Base-by-base conservation (phyloP, 2,113 vertebrate genomes). In the Ailurus styani region DNA sequence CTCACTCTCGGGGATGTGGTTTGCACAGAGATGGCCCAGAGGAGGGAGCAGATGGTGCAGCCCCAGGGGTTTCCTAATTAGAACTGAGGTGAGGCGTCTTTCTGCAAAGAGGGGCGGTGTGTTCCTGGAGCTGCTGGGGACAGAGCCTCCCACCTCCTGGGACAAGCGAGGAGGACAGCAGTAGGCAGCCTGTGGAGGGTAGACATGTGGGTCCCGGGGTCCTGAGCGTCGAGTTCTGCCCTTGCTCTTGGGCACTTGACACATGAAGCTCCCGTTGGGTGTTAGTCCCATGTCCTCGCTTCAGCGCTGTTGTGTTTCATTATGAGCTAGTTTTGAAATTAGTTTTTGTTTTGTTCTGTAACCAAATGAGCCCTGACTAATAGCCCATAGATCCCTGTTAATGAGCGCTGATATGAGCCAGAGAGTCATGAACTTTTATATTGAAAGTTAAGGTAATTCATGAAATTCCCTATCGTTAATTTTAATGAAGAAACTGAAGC, bases 311-410 rank as follows among this genome's bases (percentile, higher is more conserved):
- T 29, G n/a, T 21, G 47, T 40, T 18, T 25, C 78, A 42, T 70
- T n/a, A 47, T 23, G 25, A 42, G 4, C 27, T 91, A 17, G 60
- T 86, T 78, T 42, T 12, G 2, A 57, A 95, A 52, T 64, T 11
- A 88, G 55, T 18, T 55, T 70, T 57, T 42, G 54, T 73, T 88
- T 88, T 9, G 55, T 31, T 68, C 45, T 23, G 27, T 52, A 95
- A 54, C 37, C 82, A 57, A 50, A 85, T 27, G 47, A 50, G 60
- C 34, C 37, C 55, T 87, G 34, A 83, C 62, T 75, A 88, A 93
- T 21, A 88, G 54, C 42, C n/a, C 27, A 52, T 20, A 40, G 23
- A 94, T 47, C 7, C 34, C 3, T 93, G 20, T 40, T 92, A 90
- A 45, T 57, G 45, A 72, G 47, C 2, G 15, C 52, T 25, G 21